Evolutionary conservation across 1,140 invertebrate genomes (phyloP).

Genomic region (Cardiocondyla obscurior): DNA sequence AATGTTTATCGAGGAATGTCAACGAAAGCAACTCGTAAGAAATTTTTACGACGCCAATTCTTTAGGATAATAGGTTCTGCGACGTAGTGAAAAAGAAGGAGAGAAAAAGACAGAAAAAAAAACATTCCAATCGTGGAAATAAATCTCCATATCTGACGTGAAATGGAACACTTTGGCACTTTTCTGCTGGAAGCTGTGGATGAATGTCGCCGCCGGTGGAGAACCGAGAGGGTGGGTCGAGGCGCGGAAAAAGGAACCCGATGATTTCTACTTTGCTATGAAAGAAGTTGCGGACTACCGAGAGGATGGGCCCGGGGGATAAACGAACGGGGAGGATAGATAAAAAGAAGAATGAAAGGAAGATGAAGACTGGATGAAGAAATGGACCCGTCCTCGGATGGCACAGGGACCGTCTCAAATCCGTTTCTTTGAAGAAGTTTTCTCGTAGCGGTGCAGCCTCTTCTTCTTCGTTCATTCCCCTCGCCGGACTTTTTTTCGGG

Average conservation of each 20-base stretch:
- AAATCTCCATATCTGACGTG: constrained; percentile 77
- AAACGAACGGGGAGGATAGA: constrained; percentile 34
- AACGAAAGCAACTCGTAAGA: constrained; percentile 61
- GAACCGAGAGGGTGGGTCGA: constrained; percentile 35
- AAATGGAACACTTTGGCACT: constrained; percentile 61
- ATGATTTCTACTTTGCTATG: constrained; percentile 67
- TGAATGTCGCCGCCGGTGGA: constrained; percentile 51
- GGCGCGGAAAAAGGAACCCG: constrained; percentile 61
- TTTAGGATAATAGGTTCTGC: constrained; percentile 57
- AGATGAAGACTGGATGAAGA: constrained; percentile 50
- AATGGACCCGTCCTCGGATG: constrained; percentile 48
- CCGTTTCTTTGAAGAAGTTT: constrained; percentile 66
- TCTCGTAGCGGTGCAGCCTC: constrained; percentile 26
- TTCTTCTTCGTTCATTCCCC: constrained; percentile 17
- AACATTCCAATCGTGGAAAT: constrained; percentile 63
- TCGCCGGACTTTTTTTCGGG: neutral
- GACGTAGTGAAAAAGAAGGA: neutral
- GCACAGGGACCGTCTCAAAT: constrained; percentile 75
- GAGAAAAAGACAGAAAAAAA: constrained; percentile 3
- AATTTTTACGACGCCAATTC: constrained; percentile 73
- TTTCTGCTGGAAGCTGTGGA: constrained; percentile 59
- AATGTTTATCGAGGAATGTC: constrained; percentile 7
- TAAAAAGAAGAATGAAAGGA: constrained; percentile 45
- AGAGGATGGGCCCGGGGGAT: constrained; percentile 50
- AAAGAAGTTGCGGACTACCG: constrained; percentile 58